Base-by-base conservation (phyloP, 2,888 invertebrate species). In the Catocala fraxini region DNA sequence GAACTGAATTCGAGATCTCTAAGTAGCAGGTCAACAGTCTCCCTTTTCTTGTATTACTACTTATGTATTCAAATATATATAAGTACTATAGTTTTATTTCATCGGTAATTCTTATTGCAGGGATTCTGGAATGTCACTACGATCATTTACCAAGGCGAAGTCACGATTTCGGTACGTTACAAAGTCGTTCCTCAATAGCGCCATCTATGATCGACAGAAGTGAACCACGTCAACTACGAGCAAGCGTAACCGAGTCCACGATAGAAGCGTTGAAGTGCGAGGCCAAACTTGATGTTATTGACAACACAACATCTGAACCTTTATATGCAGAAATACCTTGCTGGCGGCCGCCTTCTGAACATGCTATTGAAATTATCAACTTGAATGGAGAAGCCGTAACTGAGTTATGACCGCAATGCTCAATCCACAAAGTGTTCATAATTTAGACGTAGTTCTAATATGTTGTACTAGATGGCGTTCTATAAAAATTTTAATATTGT, bases 251-350 rank as follows among this genome's bases (percentile, higher is more conserved):
- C 0, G 93, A 94, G 48, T 90, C 89, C 1, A 83, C 92, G 0
- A 93, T 94, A 59, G 93, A 93, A 73, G 87, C 93, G 0, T 63
- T 94, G 62, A 94, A 93, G 78, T 89, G 93, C 56, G 94, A 94
- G 86, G 92, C 91, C 0, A 88, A 88, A 75, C 73, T 90, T 10
- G 93, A 94, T 69, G 83, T 89, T 25, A 86, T 93, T 63, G 92
- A 93, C 69, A 83, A 80, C 34, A 87, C 89, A 0, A 92, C 89
- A 39, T 86, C 90, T 3, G 96, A 96, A 80, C 96, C 96, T 53
- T 86, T 96, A 33, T 96, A 96, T 77, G 96, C 96, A 65, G 96
- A 96, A 88, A 96, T 96, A 65, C 96, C 96, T 51, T 92, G 90
- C 69, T 94, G 92, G 93, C 81, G 90, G 77, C 92, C 94, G 41